These are phyloP conservation scores for Eubasilissa regina DNA, from an alignment of 1,140 invertebrate species.

Conservation along the genomic window DNA sequence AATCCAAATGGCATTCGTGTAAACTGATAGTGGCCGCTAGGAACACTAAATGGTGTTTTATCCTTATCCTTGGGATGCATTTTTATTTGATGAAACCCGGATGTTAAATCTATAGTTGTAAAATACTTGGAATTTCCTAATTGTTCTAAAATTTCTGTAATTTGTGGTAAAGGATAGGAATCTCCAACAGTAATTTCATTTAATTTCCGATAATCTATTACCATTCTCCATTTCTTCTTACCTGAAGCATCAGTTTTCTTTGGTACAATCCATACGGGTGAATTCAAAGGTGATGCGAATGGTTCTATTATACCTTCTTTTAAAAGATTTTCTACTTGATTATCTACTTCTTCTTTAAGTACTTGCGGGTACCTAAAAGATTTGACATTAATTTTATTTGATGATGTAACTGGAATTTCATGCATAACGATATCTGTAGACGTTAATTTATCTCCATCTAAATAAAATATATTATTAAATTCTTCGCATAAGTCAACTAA, in stretches of 20 bases:
- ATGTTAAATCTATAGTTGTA: constrained; percentile 24
- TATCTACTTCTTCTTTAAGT: too few relatives aligned
- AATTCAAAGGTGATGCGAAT: neutral
- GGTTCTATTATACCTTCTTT: too few relatives aligned
- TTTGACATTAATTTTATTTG: too few relatives aligned
- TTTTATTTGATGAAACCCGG: constrained; percentile 33
- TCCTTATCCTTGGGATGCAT: constrained; percentile 9
- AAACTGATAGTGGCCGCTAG: constrained; percentile 21
- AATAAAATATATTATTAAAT: too few relatives aligned
- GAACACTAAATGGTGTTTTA: constrained; percentile 27
- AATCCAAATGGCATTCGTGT: constrained; percentile 8
- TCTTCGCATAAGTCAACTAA: too few relatives aligned
- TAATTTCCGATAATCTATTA: constrained; percentile 23
- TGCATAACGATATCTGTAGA: too few relatives aligned
- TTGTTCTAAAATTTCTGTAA: constrained; percentile 32
- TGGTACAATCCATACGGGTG: neutral
- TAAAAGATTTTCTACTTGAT: too few relatives aligned
- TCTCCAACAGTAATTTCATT: constrained; percentile 14
- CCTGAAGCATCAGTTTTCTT: constrained; percentile 7
- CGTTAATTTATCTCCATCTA: too few relatives aligned
- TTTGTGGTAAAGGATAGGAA: constrained; percentile 10
- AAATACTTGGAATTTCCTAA: constrained; percentile 15
- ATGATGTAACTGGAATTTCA: too few relatives aligned
- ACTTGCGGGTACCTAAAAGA: too few relatives aligned
- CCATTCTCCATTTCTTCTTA: constrained; percentile 32